These are phyloP conservation scores for Clarias pachynema DNA, from an alignment of 2,797 vertebrate genomes.

Conservation along the genomic window DNA sequence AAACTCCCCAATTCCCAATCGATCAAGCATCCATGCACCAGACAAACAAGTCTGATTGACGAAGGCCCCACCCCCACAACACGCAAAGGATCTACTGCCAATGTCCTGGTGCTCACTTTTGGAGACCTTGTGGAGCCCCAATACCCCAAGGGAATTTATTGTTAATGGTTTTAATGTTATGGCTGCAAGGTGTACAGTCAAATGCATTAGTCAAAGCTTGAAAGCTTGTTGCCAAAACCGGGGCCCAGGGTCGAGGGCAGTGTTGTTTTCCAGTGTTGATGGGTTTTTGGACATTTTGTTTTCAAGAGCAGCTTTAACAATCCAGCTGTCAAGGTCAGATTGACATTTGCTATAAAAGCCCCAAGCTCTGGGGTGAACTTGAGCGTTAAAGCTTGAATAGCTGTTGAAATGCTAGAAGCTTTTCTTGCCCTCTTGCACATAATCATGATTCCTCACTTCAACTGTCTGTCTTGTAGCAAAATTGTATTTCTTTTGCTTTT, in stretches of 20 bases:
- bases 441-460: conserved; percentile 53
- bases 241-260: not conserved
- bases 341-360: conserved; percentile 3
- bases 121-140: no score
- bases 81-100: no score
- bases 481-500: not conserved
- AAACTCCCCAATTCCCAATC: no score
- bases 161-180: no score
- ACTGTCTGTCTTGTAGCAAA: conserved; percentile 29
- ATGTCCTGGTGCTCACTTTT: no score
- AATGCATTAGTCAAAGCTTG: not conserved
- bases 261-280: not conserved
- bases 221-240: not conserved
- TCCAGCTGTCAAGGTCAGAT: not conserved
- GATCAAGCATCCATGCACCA: no score
- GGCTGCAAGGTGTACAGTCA: not conserved
- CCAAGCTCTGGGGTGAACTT: not conserved
- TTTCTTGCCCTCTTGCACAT: conserved; percentile 19
- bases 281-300: not conserved
- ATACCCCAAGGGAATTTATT: no score
- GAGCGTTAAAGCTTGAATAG: conserved; percentile 1
- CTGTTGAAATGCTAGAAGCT: not conserved
- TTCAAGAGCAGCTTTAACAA: not conserved
- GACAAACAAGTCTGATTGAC: no score
- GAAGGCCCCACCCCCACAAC: no score